A percentile compares a stretch with the other conserved stretches of the same genome.
Evolutionary conservation across 1,140 invertebrate species (phyloP).

Genomic region (Capitella teleta): DNA sequence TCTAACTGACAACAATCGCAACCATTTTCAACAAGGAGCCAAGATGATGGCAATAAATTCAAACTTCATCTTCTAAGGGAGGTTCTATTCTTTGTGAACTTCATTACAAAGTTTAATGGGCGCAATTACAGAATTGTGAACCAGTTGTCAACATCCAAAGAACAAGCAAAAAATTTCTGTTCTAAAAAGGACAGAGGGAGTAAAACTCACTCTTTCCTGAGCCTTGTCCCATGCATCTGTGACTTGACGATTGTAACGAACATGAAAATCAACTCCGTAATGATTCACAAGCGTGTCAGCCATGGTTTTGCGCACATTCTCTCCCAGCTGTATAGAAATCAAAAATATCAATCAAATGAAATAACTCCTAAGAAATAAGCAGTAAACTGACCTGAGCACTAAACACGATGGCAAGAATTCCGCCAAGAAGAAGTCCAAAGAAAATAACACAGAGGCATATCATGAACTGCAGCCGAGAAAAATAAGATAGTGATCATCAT

Average conservation of each 20-base stretch:
- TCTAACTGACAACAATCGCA: neutral
- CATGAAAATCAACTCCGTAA: constrained; percentile 12
- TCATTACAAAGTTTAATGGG: too few relatives aligned
- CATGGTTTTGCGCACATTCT: constrained; percentile 11
- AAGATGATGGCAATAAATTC: too few relatives aligned
- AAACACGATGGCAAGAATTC: constrained; percentile 10
- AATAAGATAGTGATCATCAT: neutral
- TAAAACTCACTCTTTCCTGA: constrained; percentile 10
- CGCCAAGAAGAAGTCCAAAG: constrained; percentile 8
- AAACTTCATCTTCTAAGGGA: too few relatives aligned
- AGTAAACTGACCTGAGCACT: constrained; percentile 7
- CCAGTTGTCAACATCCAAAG: neutral
- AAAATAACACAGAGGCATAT: constrained; percentile 4
- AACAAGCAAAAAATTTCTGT: neutral
- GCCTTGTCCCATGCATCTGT: constrained; percentile 12
- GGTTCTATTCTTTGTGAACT: too few relatives aligned
- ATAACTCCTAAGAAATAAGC: too few relatives aligned
- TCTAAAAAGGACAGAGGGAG: neutral
- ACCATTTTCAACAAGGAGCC: too few relatives aligned
- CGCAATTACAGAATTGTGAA: neutral
- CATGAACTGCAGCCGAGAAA: constrained; percentile 3
- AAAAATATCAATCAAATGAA: too few relatives aligned
- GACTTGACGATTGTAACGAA: constrained; percentile 5
- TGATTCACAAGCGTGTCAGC: constrained; percentile 8
- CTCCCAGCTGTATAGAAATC: constrained; percentile 9